Evolutionary conservation across 1,140 invertebrate genomes (phyloP).

Genomic region (Leptestheria dahalacensis): DNA sequence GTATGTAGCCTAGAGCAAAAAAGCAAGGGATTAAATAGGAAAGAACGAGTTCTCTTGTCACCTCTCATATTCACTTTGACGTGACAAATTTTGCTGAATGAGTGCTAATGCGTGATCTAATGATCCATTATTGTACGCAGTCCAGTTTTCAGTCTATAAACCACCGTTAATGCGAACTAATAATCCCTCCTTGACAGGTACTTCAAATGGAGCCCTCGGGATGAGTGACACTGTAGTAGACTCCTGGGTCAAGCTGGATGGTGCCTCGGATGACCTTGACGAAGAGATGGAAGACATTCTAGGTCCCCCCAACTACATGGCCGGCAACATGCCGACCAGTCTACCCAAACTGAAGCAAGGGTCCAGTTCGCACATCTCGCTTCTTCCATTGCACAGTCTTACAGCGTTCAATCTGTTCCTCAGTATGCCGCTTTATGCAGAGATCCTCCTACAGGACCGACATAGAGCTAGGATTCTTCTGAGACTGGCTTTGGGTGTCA

Average conservation of each 20-base stretch:
- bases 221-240: slow-evolving; percentile 17
- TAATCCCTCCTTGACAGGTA: background rate
- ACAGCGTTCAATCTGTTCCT: slow-evolving; percentile 78
- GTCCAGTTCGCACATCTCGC: slow-evolving; percentile 24
- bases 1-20: too few species aligned
- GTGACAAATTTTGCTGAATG: too few species aligned
- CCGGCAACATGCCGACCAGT: slow-evolving; percentile 18
- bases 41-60: too few species aligned
- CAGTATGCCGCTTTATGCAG: slow-evolving; percentile 72
- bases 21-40: too few species aligned
- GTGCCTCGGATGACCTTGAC: slow-evolving; percentile 16
- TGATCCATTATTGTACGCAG: background rate
- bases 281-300: slow-evolving; percentile 14
- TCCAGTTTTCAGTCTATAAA: background rate
- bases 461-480: slow-evolving; percentile 69
- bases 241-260: slow-evolving; percentile 13
- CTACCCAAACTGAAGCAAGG: slow-evolving; percentile 16
- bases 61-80: too few species aligned
- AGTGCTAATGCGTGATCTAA: background rate
- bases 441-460: slow-evolving; percentile 65
- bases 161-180: background rate
- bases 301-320: slow-evolving; percentile 6
- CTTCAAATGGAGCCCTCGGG: background rate
- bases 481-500: slow-evolving; percentile 68
- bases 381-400: slow-evolving; percentile 73